Percentiles rank a stretch among this genome's conserved stretches.
Evolutionary conservation across 2,113 vertebrate species (phyloP).

Genomic region (Alces alces): DNA sequence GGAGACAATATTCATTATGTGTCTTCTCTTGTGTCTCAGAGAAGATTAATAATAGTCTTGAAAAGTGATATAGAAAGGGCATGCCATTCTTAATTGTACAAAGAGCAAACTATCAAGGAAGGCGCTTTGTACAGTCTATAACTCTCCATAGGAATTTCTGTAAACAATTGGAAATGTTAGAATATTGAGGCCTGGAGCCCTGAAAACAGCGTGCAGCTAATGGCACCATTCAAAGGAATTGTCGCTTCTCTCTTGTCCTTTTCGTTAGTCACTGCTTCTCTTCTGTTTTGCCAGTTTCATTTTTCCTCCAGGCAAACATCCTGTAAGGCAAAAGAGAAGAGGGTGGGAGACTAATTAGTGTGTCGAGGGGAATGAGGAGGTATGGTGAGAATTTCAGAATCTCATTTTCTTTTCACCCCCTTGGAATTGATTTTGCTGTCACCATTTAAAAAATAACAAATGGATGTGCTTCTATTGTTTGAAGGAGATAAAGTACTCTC

Average conservation of each 20-base stretch:
- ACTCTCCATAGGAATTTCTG: conserved; percentile 29
- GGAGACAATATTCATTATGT: neutral
- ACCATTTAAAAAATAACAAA: conserved; percentile 70
- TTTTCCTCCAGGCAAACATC: conserved; percentile 31
- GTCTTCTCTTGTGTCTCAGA: neutral
- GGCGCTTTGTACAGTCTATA: neutral
- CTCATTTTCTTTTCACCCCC: conserved; percentile 59
- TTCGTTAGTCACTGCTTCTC: conserved; percentile 59
- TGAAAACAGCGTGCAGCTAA: conserved; percentile 17
- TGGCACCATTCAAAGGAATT: conserved; percentile 55
- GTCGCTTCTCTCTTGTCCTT: conserved; percentile 36
- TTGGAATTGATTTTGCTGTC: conserved; percentile 61
- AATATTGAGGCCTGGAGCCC: neutral
- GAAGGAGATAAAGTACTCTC: conserved; percentile 57
- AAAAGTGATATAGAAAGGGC: neutral
- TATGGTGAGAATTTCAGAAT: conserved; percentile 64
- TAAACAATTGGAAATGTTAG: conserved; percentile 40
- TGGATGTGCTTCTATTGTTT: conserved; percentile 54
- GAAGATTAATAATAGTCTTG: neutral
- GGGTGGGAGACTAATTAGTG: conserved; percentile 67
- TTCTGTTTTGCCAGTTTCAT: conserved; percentile 44
- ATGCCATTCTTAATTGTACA: neutral
- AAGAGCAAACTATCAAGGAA: neutral
- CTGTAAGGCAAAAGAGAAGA: conserved; percentile 40
- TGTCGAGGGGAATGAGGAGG: conserved; percentile 65